A percentile compares a stretch with the other conserved stretches of the same genome.
Evolutionary conservation across 2,797 vertebrate species (phyloP).

Genomic region (Ptychobarbus kaznakovi): DNA sequence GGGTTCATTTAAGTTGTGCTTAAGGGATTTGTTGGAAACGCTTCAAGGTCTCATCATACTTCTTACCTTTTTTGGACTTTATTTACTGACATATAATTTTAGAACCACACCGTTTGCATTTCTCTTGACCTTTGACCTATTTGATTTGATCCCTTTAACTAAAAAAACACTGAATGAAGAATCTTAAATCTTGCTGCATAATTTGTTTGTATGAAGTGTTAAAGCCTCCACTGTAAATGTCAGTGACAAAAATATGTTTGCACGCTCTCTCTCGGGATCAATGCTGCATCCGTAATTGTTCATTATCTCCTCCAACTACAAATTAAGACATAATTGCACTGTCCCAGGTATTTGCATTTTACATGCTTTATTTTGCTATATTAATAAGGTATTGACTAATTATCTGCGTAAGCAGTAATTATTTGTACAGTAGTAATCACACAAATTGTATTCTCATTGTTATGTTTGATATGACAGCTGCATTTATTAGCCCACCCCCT

Average conservation of each 20-base stretch:
- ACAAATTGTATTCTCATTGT: constrained; percentile 66
- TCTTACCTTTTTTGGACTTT: not conserved
- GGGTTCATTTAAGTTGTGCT: not conserved
- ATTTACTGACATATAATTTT: not conserved
- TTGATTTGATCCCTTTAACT: not conserved
- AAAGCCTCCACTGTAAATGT: constrained; percentile 44
- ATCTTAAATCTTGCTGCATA: constrained; percentile 1
- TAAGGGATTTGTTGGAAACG: not conserved
- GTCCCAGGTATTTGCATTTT: constrained; percentile 63
- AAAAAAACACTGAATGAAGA: not conserved
- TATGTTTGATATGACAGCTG: constrained; percentile 53
- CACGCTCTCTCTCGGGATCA: constrained; percentile 42
- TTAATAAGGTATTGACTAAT: constrained; percentile 59
- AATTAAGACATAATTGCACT: constrained; percentile 66
- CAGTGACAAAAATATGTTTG: constrained; percentile 53
- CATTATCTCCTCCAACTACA: constrained; percentile 62
- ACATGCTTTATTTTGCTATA: constrained; percentile 56
- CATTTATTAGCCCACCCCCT: constrained; percentile 54
- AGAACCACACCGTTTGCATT: not conserved
- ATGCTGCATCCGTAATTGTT: constrained; percentile 61
- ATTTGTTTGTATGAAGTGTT: constrained; percentile 43
- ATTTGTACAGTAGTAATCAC: constrained; percentile 68
- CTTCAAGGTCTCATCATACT: not conserved
- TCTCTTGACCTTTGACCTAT: not conserved
- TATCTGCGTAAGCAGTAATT: constrained; percentile 64